Conservation (phyloP, 2,113 vertebrate species). For the Laticauda laticaudata region DNA sequence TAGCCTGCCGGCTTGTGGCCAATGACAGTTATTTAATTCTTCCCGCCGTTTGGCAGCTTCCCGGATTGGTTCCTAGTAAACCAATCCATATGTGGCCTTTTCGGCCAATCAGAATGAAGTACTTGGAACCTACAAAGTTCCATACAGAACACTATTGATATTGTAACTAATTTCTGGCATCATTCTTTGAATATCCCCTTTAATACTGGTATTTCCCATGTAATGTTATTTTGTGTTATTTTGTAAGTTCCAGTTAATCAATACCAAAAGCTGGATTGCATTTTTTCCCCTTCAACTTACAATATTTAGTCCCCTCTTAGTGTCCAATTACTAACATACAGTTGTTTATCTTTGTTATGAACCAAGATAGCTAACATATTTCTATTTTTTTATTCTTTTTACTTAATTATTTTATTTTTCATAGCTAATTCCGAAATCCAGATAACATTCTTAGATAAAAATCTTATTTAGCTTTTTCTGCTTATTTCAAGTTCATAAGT, state of each 20-base stretch:
- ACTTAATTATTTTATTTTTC: not conserved
- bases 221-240: not conserved
- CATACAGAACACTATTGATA: not conserved
- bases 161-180: not conserved
- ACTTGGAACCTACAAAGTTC: too few relatives aligned
- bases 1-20: too few relatives aligned
- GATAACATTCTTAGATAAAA: not conserved
- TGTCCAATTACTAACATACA: not conserved
- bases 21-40: too few relatives aligned
- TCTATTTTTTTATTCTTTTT: not conserved
- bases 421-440: not conserved
- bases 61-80: too few relatives aligned
- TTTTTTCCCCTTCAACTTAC: not conserved
- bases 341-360: not conserved
- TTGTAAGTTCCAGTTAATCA: not conserved
- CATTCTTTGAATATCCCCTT: not conserved
- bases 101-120: too few relatives aligned
- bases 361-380: not conserved
- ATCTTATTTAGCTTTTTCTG: not conserved
- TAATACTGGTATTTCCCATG: not conserved
- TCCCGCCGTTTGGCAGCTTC: too few relatives aligned
- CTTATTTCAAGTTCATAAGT: not conserved
- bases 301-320: not conserved
- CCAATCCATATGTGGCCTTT: too few relatives aligned
- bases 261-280: not conserved